These are phyloP conservation scores for Lordiphosa collinella DNA, from an alignment of 1,140 invertebrate genomes.

Conservation along the genomic window DNA sequence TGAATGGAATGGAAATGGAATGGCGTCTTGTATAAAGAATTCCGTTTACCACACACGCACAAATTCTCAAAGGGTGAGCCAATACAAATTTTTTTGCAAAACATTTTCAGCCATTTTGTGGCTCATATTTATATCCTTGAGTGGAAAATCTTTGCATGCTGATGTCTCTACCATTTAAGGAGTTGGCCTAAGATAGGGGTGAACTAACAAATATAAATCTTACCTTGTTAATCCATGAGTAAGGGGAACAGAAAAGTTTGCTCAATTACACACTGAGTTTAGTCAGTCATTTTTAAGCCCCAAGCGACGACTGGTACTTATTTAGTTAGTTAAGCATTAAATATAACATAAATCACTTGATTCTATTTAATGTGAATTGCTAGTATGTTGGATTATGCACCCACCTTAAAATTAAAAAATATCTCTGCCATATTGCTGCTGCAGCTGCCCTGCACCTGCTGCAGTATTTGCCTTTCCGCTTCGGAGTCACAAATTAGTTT, in stretches of 20 bases:
- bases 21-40: not conserved
- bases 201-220: no score
- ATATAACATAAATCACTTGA: no score
- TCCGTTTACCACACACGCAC: not conserved
- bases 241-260: no score
- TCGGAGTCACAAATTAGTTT: constrained; percentile 46
- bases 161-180: not conserved
- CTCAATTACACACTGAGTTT: no score
- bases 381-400: not conserved
- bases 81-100: no score
- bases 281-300: no score
- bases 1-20: constrained; percentile 13
- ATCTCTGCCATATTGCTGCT: not conserved
- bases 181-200: no score
- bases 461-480: constrained; percentile 18
- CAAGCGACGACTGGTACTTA: no score
- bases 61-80: not conserved
- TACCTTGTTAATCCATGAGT: no score
- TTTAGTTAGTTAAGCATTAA: no score
- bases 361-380: not conserved
- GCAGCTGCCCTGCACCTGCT: constrained; percentile 12
- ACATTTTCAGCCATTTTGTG: not conserved
- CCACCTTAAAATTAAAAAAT: not conserved
- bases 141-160: not conserved
- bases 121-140: not conserved